These are phyloP conservation scores for Elephas maximus DNA, from an alignment of 2,113 vertebrate genomes.

Conservation along the genomic window DNA sequence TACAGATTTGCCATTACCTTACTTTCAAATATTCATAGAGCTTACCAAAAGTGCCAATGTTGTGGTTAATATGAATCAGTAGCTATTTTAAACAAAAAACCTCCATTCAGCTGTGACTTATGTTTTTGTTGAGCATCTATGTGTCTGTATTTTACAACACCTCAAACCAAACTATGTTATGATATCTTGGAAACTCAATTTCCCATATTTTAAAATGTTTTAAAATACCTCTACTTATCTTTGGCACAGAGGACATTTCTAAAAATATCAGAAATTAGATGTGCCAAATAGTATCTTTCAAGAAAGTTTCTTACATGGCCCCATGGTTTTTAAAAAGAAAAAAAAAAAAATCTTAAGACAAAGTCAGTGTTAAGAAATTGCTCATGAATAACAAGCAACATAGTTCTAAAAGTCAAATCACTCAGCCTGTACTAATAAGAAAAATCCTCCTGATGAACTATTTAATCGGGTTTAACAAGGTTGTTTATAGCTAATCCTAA, in stretches of 20 bases:
- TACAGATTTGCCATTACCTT: neutral
- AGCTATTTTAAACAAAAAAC: slow-evolving; percentile 4
- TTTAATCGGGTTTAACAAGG: slow-evolving; percentile 86
- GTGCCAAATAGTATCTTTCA: neutral
- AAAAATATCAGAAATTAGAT: neutral
- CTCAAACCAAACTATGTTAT: neutral
- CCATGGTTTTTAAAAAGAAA: slow-evolving; percentile 27
- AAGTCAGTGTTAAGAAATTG: neutral
- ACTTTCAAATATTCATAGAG: neutral
- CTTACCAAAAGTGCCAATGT: neutral
- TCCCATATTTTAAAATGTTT: slow-evolving; percentile 33
- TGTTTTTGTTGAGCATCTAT: slow-evolving; percentile 39
- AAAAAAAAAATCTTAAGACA: slow-evolving; percentile 5
- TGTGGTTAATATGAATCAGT: neutral
- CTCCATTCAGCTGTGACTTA: neutral
- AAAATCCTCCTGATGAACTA: slow-evolving; percentile 83
- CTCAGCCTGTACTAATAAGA: slow-evolving; percentile 78
- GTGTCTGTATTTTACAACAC: slow-evolving; percentile 29
- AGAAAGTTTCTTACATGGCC: neutral
- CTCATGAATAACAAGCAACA: slow-evolving; percentile 18
- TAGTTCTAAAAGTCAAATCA: slow-evolving; percentile 73
- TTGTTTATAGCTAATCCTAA: slow-evolving; percentile 87
- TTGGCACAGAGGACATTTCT: neutral
- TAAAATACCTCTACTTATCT: neutral
- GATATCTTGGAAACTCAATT: neutral